Evolutionary conservation across 2,113 vertebrate species (phyloP).

Genomic region (Clarias batrachus): DNA sequence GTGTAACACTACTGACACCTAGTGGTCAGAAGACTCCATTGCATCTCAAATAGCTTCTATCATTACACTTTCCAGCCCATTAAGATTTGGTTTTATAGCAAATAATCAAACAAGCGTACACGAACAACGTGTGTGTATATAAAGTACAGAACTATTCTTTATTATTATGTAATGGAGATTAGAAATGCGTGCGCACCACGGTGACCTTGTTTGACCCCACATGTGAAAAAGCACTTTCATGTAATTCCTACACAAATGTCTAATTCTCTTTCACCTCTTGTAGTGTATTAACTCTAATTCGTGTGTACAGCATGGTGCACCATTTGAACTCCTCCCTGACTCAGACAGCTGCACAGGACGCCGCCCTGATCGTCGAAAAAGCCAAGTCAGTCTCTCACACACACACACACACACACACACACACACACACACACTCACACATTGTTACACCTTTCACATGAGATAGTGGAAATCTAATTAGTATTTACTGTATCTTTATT

Average conservation of each 20-base stretch:
- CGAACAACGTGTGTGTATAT: background rate
- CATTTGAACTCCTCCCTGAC: conserved; percentile 67
- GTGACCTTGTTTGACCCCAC: background rate
- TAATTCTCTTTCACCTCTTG: background rate
- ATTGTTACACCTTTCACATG: background rate
- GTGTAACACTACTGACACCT: no score
- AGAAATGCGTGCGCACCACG: background rate
- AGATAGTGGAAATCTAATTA: background rate
- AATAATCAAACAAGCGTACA: background rate
- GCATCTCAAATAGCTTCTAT: no score
- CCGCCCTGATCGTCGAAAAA: conserved; percentile 75
- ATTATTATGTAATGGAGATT: background rate
- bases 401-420: conserved; percentile 39
- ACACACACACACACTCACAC: conserved; percentile 42
- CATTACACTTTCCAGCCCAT: no score
- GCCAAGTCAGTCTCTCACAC: conserved; percentile 72
- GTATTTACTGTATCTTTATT: background rate
- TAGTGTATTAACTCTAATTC: no score
- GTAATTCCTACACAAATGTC: background rate
- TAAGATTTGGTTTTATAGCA: background rate
- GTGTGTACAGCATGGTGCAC: conserved; percentile 69
- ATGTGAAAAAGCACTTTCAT: background rate
- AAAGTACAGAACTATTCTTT: background rate
- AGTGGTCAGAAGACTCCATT: no score
- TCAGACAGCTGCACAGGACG: conserved; percentile 72